Base-by-base conservation (phyloP, 2,113 vertebrate species). In the Actenoides lindsayi region DNA sequence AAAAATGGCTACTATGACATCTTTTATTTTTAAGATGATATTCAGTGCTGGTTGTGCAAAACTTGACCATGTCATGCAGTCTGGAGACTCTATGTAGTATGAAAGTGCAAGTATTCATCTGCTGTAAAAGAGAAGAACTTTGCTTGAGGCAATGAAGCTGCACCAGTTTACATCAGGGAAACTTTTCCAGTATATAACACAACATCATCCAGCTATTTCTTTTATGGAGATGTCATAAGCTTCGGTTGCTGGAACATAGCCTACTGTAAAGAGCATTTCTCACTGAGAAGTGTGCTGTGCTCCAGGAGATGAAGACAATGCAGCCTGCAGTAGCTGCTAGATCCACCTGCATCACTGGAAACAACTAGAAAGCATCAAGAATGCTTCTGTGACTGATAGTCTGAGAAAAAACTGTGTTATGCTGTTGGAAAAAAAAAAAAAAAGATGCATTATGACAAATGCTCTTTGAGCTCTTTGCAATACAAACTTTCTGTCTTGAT, bases 241-340 rank as follows among this genome's bases (percentile, higher is more conserved):
- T 64, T 87, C 89, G 53, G 6, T 69, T 86, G 59, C 65, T 92
- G 69, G 64, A 87, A 51, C 30, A 76, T 9, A 19, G 27, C 37
- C 53, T 76, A 13, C 85, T 94, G 42, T 23, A 31, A 86, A 75
- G 76, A 83, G 14, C 12, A 57, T 93, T 96, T 92, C 80, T 92
- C 51, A 94, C 41, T 67, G 51, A 35, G 60, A n/a, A 94, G 25
- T 25, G 57, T 81, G 31, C 54, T 8, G 6, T 83, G 62, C n/a
- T 67, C 8, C 28, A 30, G 71, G 8, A 73, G 31, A 25, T 46
- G 24, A 44, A 79, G 48, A 57, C 25, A 80, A 57, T 24, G 33
- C 7, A 76, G 65, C n/a, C n/a, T 70, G 16, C 71, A 37, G 37
- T 31, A 25, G 20, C 83, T 87, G 54, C 63, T 24, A 24, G 50